phyloP scores from a whole-genome alignment of 2,888 invertebrate species.

The Clostera curtula region DNA sequence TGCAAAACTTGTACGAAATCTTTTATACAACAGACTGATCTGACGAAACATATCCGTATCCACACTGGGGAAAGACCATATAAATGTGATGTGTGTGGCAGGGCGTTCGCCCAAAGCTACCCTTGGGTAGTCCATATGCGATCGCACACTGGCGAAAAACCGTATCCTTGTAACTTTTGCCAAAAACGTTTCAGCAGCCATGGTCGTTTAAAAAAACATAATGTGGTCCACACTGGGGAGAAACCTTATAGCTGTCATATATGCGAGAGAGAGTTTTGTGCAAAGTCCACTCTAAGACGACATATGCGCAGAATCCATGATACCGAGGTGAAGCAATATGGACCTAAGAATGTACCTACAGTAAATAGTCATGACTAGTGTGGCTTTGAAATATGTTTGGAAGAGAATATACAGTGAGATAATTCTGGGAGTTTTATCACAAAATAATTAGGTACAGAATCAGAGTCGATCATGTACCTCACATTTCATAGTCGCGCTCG shows the following conservation, averaged over 20 bases:
- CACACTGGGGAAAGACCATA: constrained; percentile 2
- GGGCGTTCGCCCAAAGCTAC: not conserved
- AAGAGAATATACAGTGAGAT: too few species aligned
- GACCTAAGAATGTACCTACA: too few species aligned
- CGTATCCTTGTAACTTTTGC: not conserved
- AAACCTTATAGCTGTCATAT: not conserved
- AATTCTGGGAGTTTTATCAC: too few species aligned
- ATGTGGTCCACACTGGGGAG: not conserved
- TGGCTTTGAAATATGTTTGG: too few species aligned
- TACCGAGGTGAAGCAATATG: too few species aligned
- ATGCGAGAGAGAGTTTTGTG: not conserved
- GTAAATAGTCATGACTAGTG: too few species aligned
- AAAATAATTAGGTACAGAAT: too few species aligned
- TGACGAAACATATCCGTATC: not conserved
- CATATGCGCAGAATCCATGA: too few species aligned
- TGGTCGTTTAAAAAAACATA: not conserved
- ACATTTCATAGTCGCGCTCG: too few species aligned
- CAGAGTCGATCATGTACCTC: too few species aligned
- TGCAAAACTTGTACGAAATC: constrained; percentile 3
- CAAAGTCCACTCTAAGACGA: too few species aligned
- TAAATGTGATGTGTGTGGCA: not conserved
- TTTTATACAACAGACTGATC: not conserved
- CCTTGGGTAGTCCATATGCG: not conserved
- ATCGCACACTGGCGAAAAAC: not conserved
- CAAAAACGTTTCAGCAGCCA: not conserved